Base-by-base conservation (phyloP, 2,888 invertebrate species). In the Mythimna vitellina region DNA sequence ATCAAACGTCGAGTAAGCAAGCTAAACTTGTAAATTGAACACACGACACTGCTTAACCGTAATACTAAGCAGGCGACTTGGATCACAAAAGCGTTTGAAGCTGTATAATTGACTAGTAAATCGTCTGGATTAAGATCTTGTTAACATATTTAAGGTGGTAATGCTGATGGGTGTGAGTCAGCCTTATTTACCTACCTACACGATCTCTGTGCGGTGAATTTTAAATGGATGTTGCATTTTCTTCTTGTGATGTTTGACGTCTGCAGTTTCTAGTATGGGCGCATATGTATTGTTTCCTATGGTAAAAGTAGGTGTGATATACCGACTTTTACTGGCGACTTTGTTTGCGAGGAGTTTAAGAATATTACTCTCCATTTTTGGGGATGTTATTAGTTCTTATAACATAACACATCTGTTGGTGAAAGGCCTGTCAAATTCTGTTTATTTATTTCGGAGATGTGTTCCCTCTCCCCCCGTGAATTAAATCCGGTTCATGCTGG, bases 1-100 rank as follows among this genome's bases (percentile, higher is more conserved):
- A 95, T 96, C 94, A 93, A 94, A 95, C 94, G 94, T 93, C 90
- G 90, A 92, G 92, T 92, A 91, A 91, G 89, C 91, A 81, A 77
- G 91, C 92, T 94, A 89, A 89, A 94, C 92, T 93, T 93, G 93
- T 91, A 93, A 90, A 93, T 93, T 86, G 87, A 88, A 69, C 77
- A 88, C 92, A 90, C 90, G 89, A 87, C 83, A 77, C 66, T 67
- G 77, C 85, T 84, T 76, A 81, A 83, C 84, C 84, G 87, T 88
- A 92, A 93, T 94, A 94, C 92, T 94, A 94, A 95, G 82, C 86
- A 93, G 91, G 53, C 86, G 84, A 92, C 93, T 92, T 90, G 89
- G 93, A 93, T 91, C 92, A 91, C 89, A 87, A 83, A 76, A 78
- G 76, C 76, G 80, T 82, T 84, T 86, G 84, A 82, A 85, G 78